These are phyloP conservation scores for Neoitamus cyanurus DNA, from an alignment of 2,888 invertebrate genomes.

Conservation along the genomic window DNA sequence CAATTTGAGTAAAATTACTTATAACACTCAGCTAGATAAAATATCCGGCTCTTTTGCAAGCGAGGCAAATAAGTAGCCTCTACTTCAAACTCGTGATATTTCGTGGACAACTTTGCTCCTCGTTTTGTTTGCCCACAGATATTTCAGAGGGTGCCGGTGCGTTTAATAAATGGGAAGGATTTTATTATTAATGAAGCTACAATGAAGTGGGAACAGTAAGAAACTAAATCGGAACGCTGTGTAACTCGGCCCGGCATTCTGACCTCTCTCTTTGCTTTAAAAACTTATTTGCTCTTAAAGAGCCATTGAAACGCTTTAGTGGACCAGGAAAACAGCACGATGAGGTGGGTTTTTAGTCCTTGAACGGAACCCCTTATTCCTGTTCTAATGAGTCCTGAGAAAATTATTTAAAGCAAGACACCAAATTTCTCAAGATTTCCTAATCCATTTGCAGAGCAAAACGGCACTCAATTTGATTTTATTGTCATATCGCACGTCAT, in stretches of 20 bases:
- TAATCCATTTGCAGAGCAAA: neutral
- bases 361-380: neutral
- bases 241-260: too few relatives aligned
- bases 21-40: constrained; percentile 32
- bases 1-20: constrained; percentile 51
- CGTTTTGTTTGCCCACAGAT: too few relatives aligned
- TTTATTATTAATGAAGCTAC: neutral
- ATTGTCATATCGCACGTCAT: constrained; percentile 58
- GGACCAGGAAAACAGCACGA: constrained; percentile 60
- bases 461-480: neutral
- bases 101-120: neutral
- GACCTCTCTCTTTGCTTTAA: constrained; percentile 24
- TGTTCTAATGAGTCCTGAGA: neutral
- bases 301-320: constrained; percentile 62
- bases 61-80: neutral
- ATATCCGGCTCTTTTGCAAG: neutral
- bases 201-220: neutral
- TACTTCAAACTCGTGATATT: neutral
- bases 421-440: neutral
- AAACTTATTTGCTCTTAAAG: constrained; percentile 58
- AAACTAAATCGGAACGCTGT: neutral
- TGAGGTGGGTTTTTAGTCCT: neutral
- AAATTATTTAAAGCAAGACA: neutral
- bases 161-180: neutral
- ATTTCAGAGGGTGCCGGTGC: neutral